Base-by-base conservation (phyloP, 2,797 vertebrate genomes). In the Chelidonichthys spinosus region DNA sequence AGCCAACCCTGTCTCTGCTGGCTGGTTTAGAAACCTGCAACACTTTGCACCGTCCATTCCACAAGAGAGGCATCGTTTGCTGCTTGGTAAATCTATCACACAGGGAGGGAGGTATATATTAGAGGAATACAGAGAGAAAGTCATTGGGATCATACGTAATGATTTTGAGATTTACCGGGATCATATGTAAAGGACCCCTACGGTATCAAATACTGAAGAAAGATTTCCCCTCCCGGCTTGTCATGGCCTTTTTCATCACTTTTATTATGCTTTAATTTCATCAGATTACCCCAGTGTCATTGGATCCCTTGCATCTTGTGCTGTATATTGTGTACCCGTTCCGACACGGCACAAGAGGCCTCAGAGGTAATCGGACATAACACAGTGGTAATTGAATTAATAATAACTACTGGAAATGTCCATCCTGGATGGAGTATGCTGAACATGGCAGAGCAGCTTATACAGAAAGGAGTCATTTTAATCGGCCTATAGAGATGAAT, bases 1-100 rank as follows among this genome's bases (percentile, higher is more conserved):
- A 71, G 89, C 89, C 89, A 82, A 82, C 67, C 74, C 79, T n/a
- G 69, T 83, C 81, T 85, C 86, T 42, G 6, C 84, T 77, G 83
- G 77, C 83, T 82, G 84, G 77, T 83, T 80, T 75, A 59, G 72
- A 85, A 25, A 87, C 85, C 79, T 72, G 40, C 85, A 71, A 79
- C 65, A 59, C 86, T 87, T 86, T 83, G 84, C 78, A 78, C 77
- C 58, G 79, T 81, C 78, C 78, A 72, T 71, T 86, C 76, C 74
- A 82, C 84, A 58, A 80, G 83, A 89, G 85, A 80, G 79, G 78
- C 74, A 65, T 83, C 77, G 70, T 84, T 25, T 86, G 75, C 74
- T 44, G 73, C 73, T 49, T 35, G 68, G 77, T 76, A 82, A 85
- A 89, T 91, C 74, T 85, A 84, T 86, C 81, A 75, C 55, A 36